phyloP scores from a whole-genome alignment of 2,888 invertebrate genomes.

The Malacosoma neustria region DNA sequence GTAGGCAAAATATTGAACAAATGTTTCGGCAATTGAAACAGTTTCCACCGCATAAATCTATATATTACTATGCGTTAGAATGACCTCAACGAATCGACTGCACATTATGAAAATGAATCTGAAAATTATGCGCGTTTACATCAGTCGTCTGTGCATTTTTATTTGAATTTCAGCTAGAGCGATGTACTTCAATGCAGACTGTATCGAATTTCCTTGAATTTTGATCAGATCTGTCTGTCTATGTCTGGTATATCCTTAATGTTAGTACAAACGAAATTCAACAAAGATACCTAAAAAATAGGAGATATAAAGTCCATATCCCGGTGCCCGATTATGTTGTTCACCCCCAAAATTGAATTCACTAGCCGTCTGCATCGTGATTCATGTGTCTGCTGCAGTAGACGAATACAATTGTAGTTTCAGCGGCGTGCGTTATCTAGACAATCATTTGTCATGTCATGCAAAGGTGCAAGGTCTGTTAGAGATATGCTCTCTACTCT shows the following conservation, averaged over 20 bases:
- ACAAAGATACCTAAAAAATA: neutral
- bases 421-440: constrained; percentile 28
- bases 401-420: constrained; percentile 59
- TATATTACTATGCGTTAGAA: constrained; percentile 19
- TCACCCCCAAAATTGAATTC: constrained; percentile 51
- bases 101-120: constrained; percentile 71
- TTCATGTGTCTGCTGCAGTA: constrained; percentile 66
- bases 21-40: too few species aligned
- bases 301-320: neutral
- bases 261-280: constrained; percentile 24
- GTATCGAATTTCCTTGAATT: constrained; percentile 71
- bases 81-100: constrained; percentile 60
- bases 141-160: constrained; percentile 64
- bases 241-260: constrained; percentile 32
- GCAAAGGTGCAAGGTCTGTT: neutral
- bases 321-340: constrained; percentile 12
- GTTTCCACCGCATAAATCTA: constrained; percentile 5
- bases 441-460: constrained; percentile 31
- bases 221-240: constrained; percentile 54
- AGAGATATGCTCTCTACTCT: constrained; percentile 8
- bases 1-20: too few species aligned
- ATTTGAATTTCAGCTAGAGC: constrained; percentile 54
- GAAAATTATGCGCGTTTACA: constrained; percentile 62
- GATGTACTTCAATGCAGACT: constrained; percentile 68
- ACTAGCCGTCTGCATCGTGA: constrained; percentile 58